A percentile compares a stretch with the other conserved stretches of the same genome.
phyloP scores from a whole-genome alignment of 2,797 vertebrate genomes.

The Megaceryle alcyon region DNA sequence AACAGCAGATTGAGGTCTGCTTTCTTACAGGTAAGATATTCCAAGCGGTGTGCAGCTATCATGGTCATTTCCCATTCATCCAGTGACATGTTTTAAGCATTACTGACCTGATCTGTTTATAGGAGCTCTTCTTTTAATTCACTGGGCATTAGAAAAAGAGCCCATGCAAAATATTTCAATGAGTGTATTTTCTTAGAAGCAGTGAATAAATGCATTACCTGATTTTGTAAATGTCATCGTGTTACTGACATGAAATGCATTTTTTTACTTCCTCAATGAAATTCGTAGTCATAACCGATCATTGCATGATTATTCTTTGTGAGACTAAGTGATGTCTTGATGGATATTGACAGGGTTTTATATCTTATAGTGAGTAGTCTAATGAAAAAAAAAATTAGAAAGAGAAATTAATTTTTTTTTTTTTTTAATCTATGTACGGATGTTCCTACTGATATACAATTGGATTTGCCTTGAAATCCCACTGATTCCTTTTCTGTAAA shows the following conservation, averaged over 20 bases:
- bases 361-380: background rate
- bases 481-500: background rate
- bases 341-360: background rate
- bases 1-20: background rate
- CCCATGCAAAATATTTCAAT: background rate
- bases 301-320: background rate
- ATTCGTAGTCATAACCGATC: background rate
- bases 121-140: background rate
- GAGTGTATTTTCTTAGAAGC: background rate
- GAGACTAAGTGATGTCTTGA: background rate
- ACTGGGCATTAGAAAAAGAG: background rate
- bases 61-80: background rate
- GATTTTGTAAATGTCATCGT: background rate
- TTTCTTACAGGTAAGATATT: background rate
- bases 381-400: background rate
- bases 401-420: background rate
- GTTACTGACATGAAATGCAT: background rate
- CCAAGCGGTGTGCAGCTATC: background rate
- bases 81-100: background rate
- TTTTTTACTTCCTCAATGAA: background rate
- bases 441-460: background rate
- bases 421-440: too few species aligned
- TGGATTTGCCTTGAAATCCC: background rate
- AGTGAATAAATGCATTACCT: accelerated
- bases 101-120: background rate